These are phyloP conservation scores for Amblyopsis rosae DNA, from an alignment of 2,113 vertebrate species.

Conservation along the genomic window DNA sequence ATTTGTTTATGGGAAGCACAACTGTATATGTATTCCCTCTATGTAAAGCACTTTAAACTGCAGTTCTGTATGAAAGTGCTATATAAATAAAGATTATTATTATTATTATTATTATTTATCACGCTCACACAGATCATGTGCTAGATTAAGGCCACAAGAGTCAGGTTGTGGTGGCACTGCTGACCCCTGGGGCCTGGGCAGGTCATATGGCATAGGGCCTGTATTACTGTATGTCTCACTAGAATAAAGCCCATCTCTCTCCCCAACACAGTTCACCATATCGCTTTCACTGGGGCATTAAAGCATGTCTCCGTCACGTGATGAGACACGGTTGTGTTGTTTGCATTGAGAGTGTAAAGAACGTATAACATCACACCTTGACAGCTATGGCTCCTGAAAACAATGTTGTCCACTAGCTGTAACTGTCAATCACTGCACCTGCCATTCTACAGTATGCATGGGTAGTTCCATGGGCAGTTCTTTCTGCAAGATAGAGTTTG, in stretches of 20 bases:
- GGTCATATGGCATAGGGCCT: constrained; percentile 31
- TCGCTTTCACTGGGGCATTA: constrained; percentile 67
- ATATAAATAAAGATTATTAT: too few species aligned
- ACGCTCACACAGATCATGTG: constrained; percentile 9
- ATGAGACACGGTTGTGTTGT: constrained; percentile 30
- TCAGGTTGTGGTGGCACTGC: constrained; percentile 37
- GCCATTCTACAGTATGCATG: not conserved
- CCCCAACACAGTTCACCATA: constrained; percentile 36
- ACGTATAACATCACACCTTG: not conserved
- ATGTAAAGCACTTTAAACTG: too few species aligned
- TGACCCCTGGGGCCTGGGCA: constrained; percentile 28
- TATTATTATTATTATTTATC: too few species aligned
- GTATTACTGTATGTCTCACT: constrained; percentile 52
- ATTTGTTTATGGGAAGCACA: too few species aligned
- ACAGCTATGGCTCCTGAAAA: not conserved
- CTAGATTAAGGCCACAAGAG: constrained; percentile 33
- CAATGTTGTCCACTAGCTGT: too few species aligned
- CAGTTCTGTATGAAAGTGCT: too few species aligned
- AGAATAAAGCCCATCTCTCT: constrained; percentile 56
- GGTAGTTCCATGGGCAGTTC: not conserved
- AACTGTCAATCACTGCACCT: not conserved
- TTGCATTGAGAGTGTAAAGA: constrained; percentile 3
- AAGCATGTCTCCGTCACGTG: constrained; percentile 53
- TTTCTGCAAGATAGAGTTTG: not conserved
- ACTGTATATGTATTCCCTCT: too few species aligned